Evolutionary conservation across 2,888 invertebrate species (phyloP).

Genomic region (Aleiodes leptofemur): DNA sequence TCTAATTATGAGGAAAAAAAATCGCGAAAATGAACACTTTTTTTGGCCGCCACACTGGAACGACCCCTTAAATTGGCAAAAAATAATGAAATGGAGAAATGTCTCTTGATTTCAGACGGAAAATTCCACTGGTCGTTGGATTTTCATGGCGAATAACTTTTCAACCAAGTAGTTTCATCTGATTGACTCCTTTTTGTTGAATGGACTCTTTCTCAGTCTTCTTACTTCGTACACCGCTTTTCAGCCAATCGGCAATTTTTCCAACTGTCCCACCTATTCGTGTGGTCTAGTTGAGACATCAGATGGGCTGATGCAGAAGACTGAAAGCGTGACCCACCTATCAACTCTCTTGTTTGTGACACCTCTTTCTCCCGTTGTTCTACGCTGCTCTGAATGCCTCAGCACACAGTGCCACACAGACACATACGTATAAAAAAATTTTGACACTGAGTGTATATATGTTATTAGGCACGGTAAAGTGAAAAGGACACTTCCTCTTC

Average conservation of each 20-base stretch:
- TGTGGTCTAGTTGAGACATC: conserved; percentile 43
- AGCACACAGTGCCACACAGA: background rate
- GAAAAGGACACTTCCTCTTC: conserved; percentile 20
- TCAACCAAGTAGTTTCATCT: no score
- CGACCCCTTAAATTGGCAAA: no score
- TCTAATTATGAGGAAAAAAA: no score
- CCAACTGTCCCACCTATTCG: conserved; percentile 32
- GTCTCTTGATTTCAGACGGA: no score
- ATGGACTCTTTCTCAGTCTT: conserved; percentile 40
- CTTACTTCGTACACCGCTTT: conserved; percentile 2
- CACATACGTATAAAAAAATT: background rate
- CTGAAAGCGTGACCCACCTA: conserved; percentile 57
- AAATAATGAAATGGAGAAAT: no score
- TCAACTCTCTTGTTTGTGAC: conserved; percentile 46
- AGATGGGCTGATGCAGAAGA: conserved; percentile 44
- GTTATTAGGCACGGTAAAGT: conserved; percentile 12
- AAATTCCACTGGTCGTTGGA: no score
- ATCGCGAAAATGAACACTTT: no score
- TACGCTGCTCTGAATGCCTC: conserved; percentile 10
- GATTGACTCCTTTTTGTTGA: no score
- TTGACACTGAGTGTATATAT: background rate
- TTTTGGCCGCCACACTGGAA: no score
- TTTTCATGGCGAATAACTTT: no score
- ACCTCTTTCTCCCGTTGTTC: conserved; percentile 10
- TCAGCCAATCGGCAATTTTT: conserved; percentile 30